Base-by-base conservation (phyloP, 1,140 invertebrate genomes). In the Drosophila nikananu region DNA sequence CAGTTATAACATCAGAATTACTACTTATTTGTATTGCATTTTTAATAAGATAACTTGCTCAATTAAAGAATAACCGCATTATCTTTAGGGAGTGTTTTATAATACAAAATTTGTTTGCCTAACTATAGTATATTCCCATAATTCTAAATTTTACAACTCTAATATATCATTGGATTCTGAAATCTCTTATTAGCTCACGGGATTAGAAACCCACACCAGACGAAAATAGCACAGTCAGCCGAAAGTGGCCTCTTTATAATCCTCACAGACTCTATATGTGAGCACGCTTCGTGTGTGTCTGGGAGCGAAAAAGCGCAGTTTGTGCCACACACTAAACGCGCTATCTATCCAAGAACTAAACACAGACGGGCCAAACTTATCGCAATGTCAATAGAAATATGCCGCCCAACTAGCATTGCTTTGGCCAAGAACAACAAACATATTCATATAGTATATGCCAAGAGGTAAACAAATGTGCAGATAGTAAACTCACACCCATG, bases 401-500 rank as follows among this genome's bases (percentile, higher is more conserved):
- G 58, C 61, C 21, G 61, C 15, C 72, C 27, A 57, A 37, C 35
- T 39, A 62, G 48, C 42, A 35, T 55, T 55, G 54, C 54, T 55
- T 55, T 51, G 49, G 35, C 61, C 59, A 59, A 51, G 55, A 61
- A 52, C 54, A 75, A 65, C 58, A 80, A 86, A 78, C 48, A 67
- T 48, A 25, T 35, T 27, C n/a, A n/a, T n/a, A 70, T 51, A 2
- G 63, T 39, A 23, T 48, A 32, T 10, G 37, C 58, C 37, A 37
- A 19, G 63, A 73, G 72, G 71, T 67, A 86, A 89, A 81, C 84
- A 89, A 86, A 87, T 87, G 52, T 44, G 65, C 67, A 77, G 83
- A 86, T 86, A 86, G 62, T 62, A 41, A 64, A 48, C 64, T 67
- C 64, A 71, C 67, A 75, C 60, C 60, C 60, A 41, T 35, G 60